Conservation (phyloP, 2,113 vertebrate genomes). For the Xiphophorus maculatus region DNA sequence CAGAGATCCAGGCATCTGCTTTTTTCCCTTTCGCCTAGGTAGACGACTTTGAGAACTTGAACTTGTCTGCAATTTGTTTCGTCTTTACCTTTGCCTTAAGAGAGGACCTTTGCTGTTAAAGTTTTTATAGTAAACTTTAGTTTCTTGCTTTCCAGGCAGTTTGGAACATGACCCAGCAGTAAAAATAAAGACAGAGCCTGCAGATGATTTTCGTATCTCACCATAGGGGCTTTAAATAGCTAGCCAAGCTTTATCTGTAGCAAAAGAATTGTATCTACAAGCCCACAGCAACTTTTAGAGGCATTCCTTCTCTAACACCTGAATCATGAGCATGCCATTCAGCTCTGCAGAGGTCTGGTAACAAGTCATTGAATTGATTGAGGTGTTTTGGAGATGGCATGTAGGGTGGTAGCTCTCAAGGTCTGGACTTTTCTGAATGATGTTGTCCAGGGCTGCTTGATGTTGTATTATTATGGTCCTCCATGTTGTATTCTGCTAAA, state of each 20-base stretch:
- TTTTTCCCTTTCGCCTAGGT: background rate
- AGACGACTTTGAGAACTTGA: slow-evolving; percentile 52
- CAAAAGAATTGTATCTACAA: background rate
- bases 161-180: background rate
- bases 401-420: too few species aligned
- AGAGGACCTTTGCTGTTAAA: background rate
- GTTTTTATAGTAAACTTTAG: background rate
- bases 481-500: too few species aligned
- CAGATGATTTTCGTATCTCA: too few species aligned
- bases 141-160: background rate
- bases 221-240: background rate
- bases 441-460: too few species aligned
- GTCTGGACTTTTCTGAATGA: too few species aligned
- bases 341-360: too few species aligned
- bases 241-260: background rate
- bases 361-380: too few species aligned
- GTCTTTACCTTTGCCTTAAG: slow-evolving; percentile 7
- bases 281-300: too few species aligned
- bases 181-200: background rate
- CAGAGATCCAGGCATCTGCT: slow-evolving; percentile 18
- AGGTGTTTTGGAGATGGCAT: too few species aligned
- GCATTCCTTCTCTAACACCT: too few species aligned
- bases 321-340: too few species aligned
- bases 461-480: too few species aligned
- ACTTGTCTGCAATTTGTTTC: slow-evolving; percentile 33